phyloP scores from a whole-genome alignment of 2,888 invertebrate genomes.

The Eupsilia transversa region DNA sequence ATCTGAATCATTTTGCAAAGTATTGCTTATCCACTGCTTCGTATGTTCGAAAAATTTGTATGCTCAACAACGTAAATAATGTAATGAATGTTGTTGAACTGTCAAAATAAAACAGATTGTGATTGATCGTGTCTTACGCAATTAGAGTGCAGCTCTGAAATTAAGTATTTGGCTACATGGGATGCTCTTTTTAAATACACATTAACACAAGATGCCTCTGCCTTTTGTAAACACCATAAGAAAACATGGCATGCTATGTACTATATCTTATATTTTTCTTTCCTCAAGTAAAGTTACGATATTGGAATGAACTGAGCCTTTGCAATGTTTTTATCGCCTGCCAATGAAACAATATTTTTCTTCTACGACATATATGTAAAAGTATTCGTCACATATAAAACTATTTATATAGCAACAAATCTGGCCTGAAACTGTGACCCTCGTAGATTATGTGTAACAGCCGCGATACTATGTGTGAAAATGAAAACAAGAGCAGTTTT shows the following conservation, averaged over 20 bases:
- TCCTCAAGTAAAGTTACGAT: background rate
- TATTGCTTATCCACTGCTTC: too few relatives aligned
- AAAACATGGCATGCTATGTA: background rate
- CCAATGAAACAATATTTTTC: constrained; percentile 23
- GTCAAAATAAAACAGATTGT: too few relatives aligned
- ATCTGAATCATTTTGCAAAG: too few relatives aligned
- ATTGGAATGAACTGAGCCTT: background rate
- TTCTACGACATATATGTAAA: constrained; percentile 1
- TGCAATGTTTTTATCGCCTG: constrained; percentile 20
- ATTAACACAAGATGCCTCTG: background rate
- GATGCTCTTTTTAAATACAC: background rate
- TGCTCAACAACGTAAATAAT: too few relatives aligned
- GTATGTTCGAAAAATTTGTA: too few relatives aligned
- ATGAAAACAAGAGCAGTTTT: constrained; percentile 64
- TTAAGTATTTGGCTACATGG: background rate
- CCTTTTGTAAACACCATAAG: too few relatives aligned
- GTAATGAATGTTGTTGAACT: too few relatives aligned
- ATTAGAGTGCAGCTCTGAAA: too few relatives aligned
- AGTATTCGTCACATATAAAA: constrained; percentile 11
- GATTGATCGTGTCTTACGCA: too few relatives aligned
- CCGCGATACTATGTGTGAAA: constrained; percentile 38
- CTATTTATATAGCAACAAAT: constrained; percentile 31
- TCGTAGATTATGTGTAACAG: constrained; percentile 21
- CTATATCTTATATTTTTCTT: background rate
- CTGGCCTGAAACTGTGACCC: constrained; percentile 43